phyloP scores from a whole-genome alignment of 1,140 invertebrate genomes.

The Patella vulgata region DNA sequence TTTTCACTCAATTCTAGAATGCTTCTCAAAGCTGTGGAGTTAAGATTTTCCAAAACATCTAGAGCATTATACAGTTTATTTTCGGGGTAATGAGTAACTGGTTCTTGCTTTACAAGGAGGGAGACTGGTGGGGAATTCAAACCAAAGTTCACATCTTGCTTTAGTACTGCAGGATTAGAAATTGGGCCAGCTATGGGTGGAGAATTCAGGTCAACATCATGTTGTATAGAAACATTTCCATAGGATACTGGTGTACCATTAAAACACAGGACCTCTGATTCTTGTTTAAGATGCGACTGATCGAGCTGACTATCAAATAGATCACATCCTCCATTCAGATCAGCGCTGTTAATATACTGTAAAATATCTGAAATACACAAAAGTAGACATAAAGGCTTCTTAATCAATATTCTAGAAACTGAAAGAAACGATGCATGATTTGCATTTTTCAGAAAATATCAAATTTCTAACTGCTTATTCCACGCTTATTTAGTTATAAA shows the following conservation, averaged over 20 bases:
- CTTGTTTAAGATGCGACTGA: slow-evolving; percentile 15
- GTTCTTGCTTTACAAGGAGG: background rate
- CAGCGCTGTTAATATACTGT: slow-evolving; percentile 52
- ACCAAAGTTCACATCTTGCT: slow-evolving; percentile 1
- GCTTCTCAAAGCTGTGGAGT: background rate
- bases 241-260: slow-evolving; percentile 30
- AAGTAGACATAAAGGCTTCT: background rate
- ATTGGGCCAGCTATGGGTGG: slow-evolving; percentile 33
- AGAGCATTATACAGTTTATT: background rate
- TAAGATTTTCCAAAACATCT: background rate
- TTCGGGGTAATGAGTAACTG: background rate
- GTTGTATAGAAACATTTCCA: slow-evolving; percentile 18
- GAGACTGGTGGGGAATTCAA: background rate
- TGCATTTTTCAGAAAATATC: no score
- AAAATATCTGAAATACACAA: slow-evolving; percentile 53
- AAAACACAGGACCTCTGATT: slow-evolving; percentile 42
- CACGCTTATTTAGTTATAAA: background rate
- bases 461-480: no score
- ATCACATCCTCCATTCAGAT: slow-evolving; percentile 28
- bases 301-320: slow-evolving; percentile 25
- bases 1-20: background rate
- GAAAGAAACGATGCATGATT: background rate
- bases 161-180: background rate
- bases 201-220: slow-evolving; percentile 37
- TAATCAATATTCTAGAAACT: background rate